phyloP scores from a whole-genome alignment of 1,140 invertebrate species.

The Semibalanus balanoides region DNA sequence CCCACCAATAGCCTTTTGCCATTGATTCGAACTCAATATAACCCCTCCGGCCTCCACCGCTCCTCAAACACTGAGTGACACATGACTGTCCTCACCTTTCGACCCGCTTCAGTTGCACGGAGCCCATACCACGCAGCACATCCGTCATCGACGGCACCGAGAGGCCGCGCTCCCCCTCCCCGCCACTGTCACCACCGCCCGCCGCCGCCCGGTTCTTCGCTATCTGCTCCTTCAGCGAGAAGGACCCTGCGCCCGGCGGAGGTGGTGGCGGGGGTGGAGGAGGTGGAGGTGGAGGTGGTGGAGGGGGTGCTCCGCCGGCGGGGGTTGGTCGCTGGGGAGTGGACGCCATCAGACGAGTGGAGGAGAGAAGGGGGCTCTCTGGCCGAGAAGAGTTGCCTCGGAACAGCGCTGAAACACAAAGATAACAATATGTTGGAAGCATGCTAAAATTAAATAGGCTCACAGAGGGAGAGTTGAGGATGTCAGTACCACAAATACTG shows the following conservation, averaged over 20 bases:
- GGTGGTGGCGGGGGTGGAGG: slow-evolving; percentile 1
- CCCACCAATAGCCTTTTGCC: too few relatives aligned
- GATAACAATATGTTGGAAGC: too few relatives aligned
- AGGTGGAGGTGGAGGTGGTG: slow-evolving; percentile 14
- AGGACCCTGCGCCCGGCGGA: not conserved
- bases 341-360: slow-evolving; percentile 11
- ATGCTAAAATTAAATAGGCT: too few relatives aligned
- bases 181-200: too few relatives aligned
- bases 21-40: too few relatives aligned
- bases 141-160: slow-evolving; percentile 15
- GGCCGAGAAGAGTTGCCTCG: not conserved
- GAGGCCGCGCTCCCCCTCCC: not conserved
- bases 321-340: slow-evolving; percentile 7
- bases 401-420: not conserved
- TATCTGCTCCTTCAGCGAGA: not conserved
- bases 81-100: slow-evolving; percentile 12
- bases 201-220: not conserved
- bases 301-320: not conserved
- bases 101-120: slow-evolving; percentile 17
- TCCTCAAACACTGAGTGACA: too few relatives aligned
- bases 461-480: too few relatives aligned
- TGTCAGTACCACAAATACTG: too few relatives aligned
- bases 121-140: slow-evolving; percentile 18
- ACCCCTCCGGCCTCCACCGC: too few relatives aligned
- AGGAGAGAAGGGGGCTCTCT: slow-evolving; percentile 12